Evolutionary conservation across 1,140 invertebrate species (phyloP), one percentile per base, ranked within the genome.

Genomic region (Anoplolepis gracilipes): DNA sequence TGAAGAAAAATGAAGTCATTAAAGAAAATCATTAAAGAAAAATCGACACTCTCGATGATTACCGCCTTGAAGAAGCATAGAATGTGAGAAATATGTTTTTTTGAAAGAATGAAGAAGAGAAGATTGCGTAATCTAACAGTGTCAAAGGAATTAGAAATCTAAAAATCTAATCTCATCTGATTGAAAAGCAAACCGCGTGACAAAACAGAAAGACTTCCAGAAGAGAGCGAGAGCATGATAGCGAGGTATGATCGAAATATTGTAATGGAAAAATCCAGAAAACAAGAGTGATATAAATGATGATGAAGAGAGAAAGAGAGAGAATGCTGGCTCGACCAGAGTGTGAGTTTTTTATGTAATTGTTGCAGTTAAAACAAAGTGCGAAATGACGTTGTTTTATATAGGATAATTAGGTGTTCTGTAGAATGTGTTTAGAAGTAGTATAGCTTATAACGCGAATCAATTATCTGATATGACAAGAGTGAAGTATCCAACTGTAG

Each of bases 401-500:
- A 81, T 82, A 82, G 78, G 28, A 82, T 82, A 82, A 82, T 73
- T 82, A 82, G 78, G 78, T 82, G 78, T 82, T 82, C 78, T 61
- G 78, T 82, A 82, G 78, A 73, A 82, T 82, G 78, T 82, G 67
- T 73, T 82, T 82, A 82, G 67, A n/a, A 19, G 53, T 73, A 82
- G 67, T 59, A 72, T 82, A 82, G 53, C 72, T 79, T 79, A 55
- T 69, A 62, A 67, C 67, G 4, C 46, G 25, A 70, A 72, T 61
- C n/a, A 72, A 82, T 73, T 82, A 82, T 73, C 53, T 55, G 78
- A 22, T 42, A 82, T 73, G 22, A 55, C 78, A 49, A 19, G 67
- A 72, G 22, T 39, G 77, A 69, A 30, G 49, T 69, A 69, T 57
- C 64, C 62, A 55, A 42, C 16, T 39, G 77, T 79, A 49, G 77